Percentiles rank a stretch among this genome's conserved stretches.
Evolutionary conservation across 2,797 vertebrate species (phyloP).

Genomic region (Apodemus agrarius): DNA sequence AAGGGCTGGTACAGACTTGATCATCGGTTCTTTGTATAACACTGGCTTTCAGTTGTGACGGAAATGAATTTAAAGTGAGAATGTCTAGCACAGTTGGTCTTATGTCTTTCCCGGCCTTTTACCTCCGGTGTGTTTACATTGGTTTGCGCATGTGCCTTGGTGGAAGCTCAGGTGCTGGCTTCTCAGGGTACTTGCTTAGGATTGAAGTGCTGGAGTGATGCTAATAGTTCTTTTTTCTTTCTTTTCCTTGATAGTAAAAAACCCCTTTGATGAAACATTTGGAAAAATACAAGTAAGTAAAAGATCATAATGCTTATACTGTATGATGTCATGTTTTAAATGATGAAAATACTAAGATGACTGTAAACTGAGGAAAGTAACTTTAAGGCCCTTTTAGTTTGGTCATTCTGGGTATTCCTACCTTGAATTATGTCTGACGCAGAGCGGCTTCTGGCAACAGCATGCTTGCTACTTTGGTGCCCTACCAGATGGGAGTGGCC

Average conservation of each 20-base stretch:
- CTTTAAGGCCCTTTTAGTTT: constrained; percentile 46
- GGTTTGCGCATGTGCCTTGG: constrained; percentile 59
- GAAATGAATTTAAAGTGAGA: constrained; percentile 46
- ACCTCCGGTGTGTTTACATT: constrained; percentile 56
- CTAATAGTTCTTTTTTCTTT: constrained; percentile 78
- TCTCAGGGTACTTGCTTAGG: constrained; percentile 58
- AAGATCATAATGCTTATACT: constrained; percentile 71
- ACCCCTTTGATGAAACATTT: constrained; percentile 90
- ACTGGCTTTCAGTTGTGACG: not conserved
- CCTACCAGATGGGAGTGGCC: not conserved
- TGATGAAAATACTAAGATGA: constrained; percentile 53
- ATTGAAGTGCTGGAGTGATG: constrained; percentile 66
- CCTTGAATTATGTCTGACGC: not conserved
- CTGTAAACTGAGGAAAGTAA: constrained; percentile 18
- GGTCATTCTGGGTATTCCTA: constrained; percentile 52
- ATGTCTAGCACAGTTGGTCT: constrained; percentile 9
- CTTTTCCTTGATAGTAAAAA: constrained; percentile 89
- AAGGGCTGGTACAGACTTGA: constrained; percentile 7
- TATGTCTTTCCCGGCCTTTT: constrained; percentile 11
- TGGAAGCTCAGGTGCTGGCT: constrained; percentile 49
- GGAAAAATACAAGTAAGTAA: constrained; percentile 92
- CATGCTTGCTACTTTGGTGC: constrained; percentile 5
- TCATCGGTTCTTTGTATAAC: not conserved
- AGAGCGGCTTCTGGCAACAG: not conserved
- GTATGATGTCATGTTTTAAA: constrained; percentile 57